Evolutionary conservation across 1,140 invertebrate genomes (phyloP), one percentile per base, ranked within the genome.

Genomic region (Drosophila simulans): DNA sequence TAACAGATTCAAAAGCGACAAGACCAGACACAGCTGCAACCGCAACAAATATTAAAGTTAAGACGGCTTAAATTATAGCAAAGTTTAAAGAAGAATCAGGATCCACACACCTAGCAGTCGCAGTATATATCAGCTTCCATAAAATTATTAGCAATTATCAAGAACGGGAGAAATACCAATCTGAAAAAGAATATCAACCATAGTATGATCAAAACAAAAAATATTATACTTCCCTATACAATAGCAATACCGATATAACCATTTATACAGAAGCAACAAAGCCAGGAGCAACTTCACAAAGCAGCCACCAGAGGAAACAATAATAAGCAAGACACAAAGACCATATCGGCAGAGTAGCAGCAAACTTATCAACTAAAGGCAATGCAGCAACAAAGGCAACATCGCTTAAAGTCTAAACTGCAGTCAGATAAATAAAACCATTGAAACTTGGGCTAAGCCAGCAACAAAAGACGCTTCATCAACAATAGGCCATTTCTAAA

Each of bases 1-100:
- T 76, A 76, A 69, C 70, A 69, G 42, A 52, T 70, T 63, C 68
- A 49, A 20, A 46, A 53, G n/a, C 59, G 51, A 46, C 52, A 46
- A 31, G 52, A 71, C 40, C 56, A 55, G 55, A 58, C 42, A 25
- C 48, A 73, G 22, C 43, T 52, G 43, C 45, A 70, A 11, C 39
- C 45, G 37, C 62, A 53, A n/a, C 53, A 20, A 54, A 35, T 22
- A 35, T 13, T 13, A 22, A 22, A 31, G 31, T 3, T 10, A 8
- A 8, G 0, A 10, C 31, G 7, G 31, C 3, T 31, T 31, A 10
- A 31, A 31, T 2, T 3, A 31, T 8, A 31, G 31, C 31, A 31
- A 31, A 10, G 31, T 3, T 31, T 8, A 3, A 31, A 31, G 31
- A 8, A 31, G 8, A 31, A 10, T 10, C 31, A 31, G 31, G 8